phyloP scores from a whole-genome alignment of 2,797 vertebrate species.

The Coranthus polyacanthus region DNA sequence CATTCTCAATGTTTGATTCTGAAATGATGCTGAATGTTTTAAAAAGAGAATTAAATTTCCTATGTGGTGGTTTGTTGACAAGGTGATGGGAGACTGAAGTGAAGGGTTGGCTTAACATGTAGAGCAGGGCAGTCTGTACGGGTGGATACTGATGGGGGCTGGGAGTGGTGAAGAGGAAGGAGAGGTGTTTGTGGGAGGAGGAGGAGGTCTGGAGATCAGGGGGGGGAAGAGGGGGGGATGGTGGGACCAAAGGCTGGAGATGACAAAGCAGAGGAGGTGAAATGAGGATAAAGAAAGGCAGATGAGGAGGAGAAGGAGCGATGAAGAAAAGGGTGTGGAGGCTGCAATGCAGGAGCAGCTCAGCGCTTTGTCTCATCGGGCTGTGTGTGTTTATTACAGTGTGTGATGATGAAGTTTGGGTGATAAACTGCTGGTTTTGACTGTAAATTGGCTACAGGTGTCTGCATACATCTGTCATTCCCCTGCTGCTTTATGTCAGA shows the following conservation, averaged over 20 bases:
- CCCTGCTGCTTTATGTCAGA: constrained; percentile 25
- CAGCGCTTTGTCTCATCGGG: constrained; percentile 59
- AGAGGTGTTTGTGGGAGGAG: constrained; percentile 31
- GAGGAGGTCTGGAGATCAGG: constrained; percentile 63
- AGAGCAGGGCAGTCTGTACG: not conserved
- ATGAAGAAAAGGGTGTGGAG: constrained; percentile 82
- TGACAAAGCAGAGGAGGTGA: constrained; percentile 32
- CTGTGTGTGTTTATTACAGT: constrained; percentile 9
- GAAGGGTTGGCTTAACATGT: constrained; percentile 24
- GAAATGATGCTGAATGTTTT: no score
- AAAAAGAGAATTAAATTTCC: no score
- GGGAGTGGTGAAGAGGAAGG: constrained; percentile 20
- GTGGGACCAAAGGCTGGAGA: constrained; percentile 49
- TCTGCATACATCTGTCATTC: constrained; percentile 21
- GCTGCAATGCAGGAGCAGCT: constrained; percentile 84
- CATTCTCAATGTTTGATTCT: no score
- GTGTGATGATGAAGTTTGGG: not conserved
- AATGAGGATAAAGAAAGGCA: constrained; percentile 2
- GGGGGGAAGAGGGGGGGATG: constrained; percentile 46
- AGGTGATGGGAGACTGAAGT: constrained; percentile 18
- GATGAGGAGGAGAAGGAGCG: constrained; percentile 13
- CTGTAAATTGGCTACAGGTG: constrained; percentile 58
- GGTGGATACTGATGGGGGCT: constrained; percentile 33
- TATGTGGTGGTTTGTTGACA: not conserved
- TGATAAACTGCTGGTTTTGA: not conserved